phyloP scores from a whole-genome alignment of 2,113 vertebrate species.

The Proteles cristata region DNA sequence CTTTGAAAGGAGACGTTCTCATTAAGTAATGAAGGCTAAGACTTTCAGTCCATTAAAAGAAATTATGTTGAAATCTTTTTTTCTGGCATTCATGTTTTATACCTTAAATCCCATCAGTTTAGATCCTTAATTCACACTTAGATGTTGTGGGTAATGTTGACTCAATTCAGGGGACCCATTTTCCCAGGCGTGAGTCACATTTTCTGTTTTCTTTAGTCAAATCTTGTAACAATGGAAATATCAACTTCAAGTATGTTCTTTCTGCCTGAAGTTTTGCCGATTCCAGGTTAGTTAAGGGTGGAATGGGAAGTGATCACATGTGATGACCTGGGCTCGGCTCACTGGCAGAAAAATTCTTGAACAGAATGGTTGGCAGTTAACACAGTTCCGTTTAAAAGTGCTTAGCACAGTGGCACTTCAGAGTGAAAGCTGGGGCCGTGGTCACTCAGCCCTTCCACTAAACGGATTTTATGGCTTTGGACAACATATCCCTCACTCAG shows the following conservation, averaged over 20 bases:
- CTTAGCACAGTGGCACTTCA: fast-evolving
- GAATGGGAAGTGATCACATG: background rate
- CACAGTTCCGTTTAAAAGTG: background rate
- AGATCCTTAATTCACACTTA: background rate
- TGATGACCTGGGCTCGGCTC: fast-evolving
- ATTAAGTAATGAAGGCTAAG: background rate
- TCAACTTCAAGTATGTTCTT: background rate
- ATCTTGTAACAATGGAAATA: background rate
- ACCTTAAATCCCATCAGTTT: background rate
- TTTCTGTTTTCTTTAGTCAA: background rate
- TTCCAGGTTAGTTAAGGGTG: no score
- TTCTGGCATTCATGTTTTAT: background rate
- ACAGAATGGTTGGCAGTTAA: background rate
- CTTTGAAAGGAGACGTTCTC: background rate
- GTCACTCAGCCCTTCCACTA: background rate
- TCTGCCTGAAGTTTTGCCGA: background rate
- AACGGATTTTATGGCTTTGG: background rate
- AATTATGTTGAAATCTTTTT: background rate
- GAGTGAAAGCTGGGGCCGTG: background rate
- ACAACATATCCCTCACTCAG: background rate
- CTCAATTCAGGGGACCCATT: background rate
- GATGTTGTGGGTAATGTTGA: background rate
- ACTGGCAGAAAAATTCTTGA: background rate
- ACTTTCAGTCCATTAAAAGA: background rate
- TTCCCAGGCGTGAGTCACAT: background rate